Base-by-base conservation (phyloP, 2,888 invertebrate species). In the Drosophila prostipennis region DNA sequence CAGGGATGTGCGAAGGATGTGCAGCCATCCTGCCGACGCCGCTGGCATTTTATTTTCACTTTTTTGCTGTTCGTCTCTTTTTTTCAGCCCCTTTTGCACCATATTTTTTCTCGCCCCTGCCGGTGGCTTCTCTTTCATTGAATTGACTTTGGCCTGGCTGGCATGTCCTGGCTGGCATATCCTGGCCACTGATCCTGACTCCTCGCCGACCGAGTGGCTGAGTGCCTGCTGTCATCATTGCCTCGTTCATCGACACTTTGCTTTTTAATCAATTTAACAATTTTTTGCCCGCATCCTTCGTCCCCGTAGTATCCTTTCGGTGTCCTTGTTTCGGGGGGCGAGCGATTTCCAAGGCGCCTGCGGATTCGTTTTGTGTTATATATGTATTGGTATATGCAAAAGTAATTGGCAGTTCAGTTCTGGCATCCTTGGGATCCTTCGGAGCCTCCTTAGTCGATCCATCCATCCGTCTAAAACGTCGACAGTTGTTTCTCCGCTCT, bases 211-310 rank as follows among this genome's bases (percentile, higher is more conserved):
- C 51, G 63, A 34, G 36, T 64, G 42, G 32, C 64, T 45, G 56
- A 53, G 65, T 68, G 60, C 58, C 53, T 67, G 87, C 88, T 82
- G 83, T 83, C 88, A 85, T 87, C 80, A 87, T 82, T 82, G 88
- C 80, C 84, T 85, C 88, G 79, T 83, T 84, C 84, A 88, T 83
- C 84, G 84, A 86, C 84, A 84, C 84, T 90, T 90, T 87, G 83
- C 85, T 85, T 86, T 89, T 86, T 89, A 89, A 89, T 89, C 89
- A 89, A 89, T 90, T 89, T 89, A 86, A 71, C 89, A 86, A 83
- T 77, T 79, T 80, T 78, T 79, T 77, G 61, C 59, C 59, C 45
- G 11, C 2, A 5, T 14, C 42, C 19, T 43, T 46, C 26, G 61
- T 14, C 19, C 19, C 19, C 19, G 19, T 19, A 19, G 19, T 19